Base-by-base conservation (phyloP, 2,888 invertebrate genomes). In the Dorcus parallelipipedus region DNA sequence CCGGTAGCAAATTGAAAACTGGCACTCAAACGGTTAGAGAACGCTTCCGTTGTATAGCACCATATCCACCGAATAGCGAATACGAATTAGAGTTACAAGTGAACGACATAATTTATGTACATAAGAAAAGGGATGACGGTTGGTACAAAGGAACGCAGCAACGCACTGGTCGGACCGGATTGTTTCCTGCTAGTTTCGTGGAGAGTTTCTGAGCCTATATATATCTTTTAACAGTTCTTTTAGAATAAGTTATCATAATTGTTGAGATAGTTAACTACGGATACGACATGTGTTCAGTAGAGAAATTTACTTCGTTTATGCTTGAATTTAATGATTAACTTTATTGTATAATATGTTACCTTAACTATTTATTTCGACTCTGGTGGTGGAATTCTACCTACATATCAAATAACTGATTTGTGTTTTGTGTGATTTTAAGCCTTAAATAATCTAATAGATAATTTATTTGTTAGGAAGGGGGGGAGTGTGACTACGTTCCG, bases 71-170 rank as follows among this genome's bases (percentile, higher is more conserved):
- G 1, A 95, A 95, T 78, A 93, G 93, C 62, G 95, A 95, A 67
- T 91, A 93, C 74, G 96, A 97, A 77, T 77, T 97, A 67, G 95
- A 95, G 73, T 80, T 97, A 48, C 90, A 91, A 67, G 87, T 95
- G 42, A 94, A 95, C 61, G 96, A 96, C 73, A 88, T 95, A 56
- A 93, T 96, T 65, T 88, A 92, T 68, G 95, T 96, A 17, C 91
- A 93, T 71, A 91, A 91, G 71, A 95, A 95, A 74, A 86, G 95
- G 53, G 95, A 95, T 52, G 95, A 96, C 73, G 96, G 96, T 49
- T 96, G 96, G 96, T 96, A 91, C 79, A 95, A 95, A 75, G 96
- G 96, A 17, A 95, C 93, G 0, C 85, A 93, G 67, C 90, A 93
- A 67, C 84, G 94, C 56, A 95, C 94, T 1, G 95, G 95, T 40